Evolutionary conservation across 2,113 vertebrate species (phyloP), one percentile per base, ranked within the genome.

Genomic region (Scomber scombrus): DNA sequence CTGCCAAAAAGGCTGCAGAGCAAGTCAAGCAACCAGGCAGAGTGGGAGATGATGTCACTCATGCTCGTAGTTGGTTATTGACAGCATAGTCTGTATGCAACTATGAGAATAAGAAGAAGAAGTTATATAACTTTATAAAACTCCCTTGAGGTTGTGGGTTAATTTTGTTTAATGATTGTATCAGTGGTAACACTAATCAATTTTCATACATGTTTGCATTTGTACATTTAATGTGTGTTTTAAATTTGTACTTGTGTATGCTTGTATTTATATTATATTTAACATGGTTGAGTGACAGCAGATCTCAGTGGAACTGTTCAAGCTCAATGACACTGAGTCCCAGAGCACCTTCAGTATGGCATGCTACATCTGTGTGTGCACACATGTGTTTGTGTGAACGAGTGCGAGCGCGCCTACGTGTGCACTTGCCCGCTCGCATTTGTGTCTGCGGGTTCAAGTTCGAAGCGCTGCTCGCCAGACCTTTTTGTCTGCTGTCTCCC

Each of bases 271-370:
- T 23, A 11, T 74, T 72, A 61, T 58, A 21, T 84, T 75, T 51
- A 68, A 51, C 52, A 66, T 19, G 64, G 63, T 1, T 67, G 84
- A 89, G 55, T 86, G 81, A 70, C 86, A 81, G 76, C 54, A 0
- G 61, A 72, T 85, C 88, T 82, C 85, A 62, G 68, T 57, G 71
- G 79, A 75, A 15, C 43, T 65, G 81, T 81, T 71, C 1, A 31
- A 77, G 84, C 82, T 86, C 88, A 86, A 70, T 77, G 51, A 78
- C 78, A 80, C 57, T 45, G 46, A 81, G 70, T 87, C 82, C 81
- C 46, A 18, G 21, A 62, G 82, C 79, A 74, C 21, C 52, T 18
- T 80, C 55, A 81, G 52, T 70, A 71, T 66, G 71, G 62, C 56
- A 15, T 26, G 57, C 23, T 45, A 50, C 50, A 65, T 61, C 60